phyloP scores from a whole-genome alignment of 2,797 vertebrate species.

The Tympanoctomys barrerae region DNA sequence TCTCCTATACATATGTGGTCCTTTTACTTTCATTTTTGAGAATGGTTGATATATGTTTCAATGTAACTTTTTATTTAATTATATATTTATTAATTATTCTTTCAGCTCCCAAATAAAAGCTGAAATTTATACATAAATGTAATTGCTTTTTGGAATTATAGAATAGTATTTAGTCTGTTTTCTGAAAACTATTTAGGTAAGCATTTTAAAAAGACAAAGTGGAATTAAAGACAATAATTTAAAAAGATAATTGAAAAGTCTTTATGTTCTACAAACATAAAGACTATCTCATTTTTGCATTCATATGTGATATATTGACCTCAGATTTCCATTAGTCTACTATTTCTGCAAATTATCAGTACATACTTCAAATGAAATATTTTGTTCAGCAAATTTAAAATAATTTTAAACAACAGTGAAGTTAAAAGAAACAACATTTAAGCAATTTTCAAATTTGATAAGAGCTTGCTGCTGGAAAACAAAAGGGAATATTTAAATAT shows the following conservation, averaged over 20 bases:
- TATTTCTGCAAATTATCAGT: slow-evolving; percentile 1
- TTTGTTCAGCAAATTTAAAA: slow-evolving; percentile 14
- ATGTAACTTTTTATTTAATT: neutral
- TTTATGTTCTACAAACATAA: neutral
- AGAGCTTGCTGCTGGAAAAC: neutral
- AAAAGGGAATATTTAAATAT: neutral
- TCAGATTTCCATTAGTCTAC: neutral
- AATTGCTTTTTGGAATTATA: slow-evolving; percentile 34
- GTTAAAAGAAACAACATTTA: neutral
- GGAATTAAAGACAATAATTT: slow-evolving; percentile 48
- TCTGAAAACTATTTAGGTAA: neutral
- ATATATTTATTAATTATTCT: neutral
- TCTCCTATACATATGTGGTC: neutral
- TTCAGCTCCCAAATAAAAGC: neutral
- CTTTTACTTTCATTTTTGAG: slow-evolving; percentile 16
- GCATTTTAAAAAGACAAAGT: neutral
- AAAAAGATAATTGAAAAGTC: no score
- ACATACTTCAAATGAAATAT: slow-evolving; percentile 38
- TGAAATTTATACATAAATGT: slow-evolving; percentile 5
- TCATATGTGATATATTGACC: neutral
- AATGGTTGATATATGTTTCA: neutral
- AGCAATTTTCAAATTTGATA: neutral
- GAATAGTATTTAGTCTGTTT: neutral
- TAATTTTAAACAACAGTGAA: slow-evolving; percentile 41
- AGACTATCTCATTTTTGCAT: neutral